phyloP scores from a whole-genome alignment of 2,888 invertebrate genomes.

The Entomobrya multifasciata region DNA sequence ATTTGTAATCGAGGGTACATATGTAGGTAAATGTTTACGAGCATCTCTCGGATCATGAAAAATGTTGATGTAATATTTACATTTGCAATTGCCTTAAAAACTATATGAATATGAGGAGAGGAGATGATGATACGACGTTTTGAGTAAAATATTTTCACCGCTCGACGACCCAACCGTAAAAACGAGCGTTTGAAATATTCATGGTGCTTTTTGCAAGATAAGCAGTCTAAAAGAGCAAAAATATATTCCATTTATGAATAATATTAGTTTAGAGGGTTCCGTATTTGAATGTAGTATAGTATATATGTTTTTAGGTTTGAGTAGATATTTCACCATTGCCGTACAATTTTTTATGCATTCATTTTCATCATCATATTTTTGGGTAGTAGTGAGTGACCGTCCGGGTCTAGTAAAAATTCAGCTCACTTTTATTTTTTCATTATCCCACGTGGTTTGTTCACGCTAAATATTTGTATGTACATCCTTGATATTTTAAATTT shows the following conservation, averaged over 20 bases:
- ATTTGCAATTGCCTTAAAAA: slow-evolving; percentile 54
- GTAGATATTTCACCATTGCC: not conserved
- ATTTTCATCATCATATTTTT: slow-evolving; percentile 28
- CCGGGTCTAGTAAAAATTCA: slow-evolving; percentile 56
- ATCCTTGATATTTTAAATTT: slow-evolving; percentile 3
- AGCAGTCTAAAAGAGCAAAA: not conserved
- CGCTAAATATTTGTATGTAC: not conserved
- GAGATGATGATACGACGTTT: slow-evolving; percentile 64
- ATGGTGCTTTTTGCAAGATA: slow-evolving; percentile 76
- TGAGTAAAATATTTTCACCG: slow-evolving; percentile 71
- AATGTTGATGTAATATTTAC: slow-evolving; percentile 69
- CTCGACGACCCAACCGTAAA: slow-evolving; percentile 53
- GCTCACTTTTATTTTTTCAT: slow-evolving; percentile 56
- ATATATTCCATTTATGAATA: not conserved
- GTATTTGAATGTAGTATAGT: not conserved
- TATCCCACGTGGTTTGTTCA: slow-evolving; percentile 43
- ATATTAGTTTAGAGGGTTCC: not conserved
- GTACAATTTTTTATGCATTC: slow-evolving; percentile 4
- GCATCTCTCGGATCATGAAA: slow-evolving; percentile 23
- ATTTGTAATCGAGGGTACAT: slow-evolving; percentile 13
- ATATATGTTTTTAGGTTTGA: no score
- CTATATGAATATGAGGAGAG: slow-evolving; percentile 17
- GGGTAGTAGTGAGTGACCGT: slow-evolving; percentile 59
- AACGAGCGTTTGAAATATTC: slow-evolving; percentile 72
- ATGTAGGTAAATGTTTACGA: slow-evolving; percentile 25